phyloP scores from a whole-genome alignment of 2,797 vertebrate genomes.

The Anomalospiza imberbis region DNA sequence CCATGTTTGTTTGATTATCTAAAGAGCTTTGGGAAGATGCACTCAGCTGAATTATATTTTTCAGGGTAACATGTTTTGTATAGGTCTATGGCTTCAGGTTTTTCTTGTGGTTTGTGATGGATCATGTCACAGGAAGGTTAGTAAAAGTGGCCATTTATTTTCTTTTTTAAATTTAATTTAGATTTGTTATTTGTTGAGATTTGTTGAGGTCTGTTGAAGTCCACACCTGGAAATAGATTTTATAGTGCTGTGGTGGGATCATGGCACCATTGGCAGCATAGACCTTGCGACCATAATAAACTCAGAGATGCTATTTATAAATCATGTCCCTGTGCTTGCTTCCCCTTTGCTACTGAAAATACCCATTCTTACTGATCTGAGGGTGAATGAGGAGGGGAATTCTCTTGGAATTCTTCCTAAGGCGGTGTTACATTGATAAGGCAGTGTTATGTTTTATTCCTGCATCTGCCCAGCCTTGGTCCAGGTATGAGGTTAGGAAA shows the following conservation, averaged over 20 bases:
- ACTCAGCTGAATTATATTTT: background rate
- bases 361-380: background rate
- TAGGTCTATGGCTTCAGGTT: accelerated
- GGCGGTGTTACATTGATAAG: background rate
- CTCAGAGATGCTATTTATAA: background rate
- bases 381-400: background rate
- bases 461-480: background rate
- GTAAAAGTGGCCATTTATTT: background rate
- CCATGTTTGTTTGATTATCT: background rate
- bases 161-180: background rate
- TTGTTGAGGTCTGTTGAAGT: background rate
- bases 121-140: background rate
- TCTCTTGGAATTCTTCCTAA: background rate
- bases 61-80: accelerated
- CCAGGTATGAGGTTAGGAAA: accelerated
- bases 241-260: background rate
- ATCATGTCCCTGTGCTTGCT: background rate
- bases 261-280: background rate
- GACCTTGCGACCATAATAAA: accelerated
- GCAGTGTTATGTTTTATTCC: background rate
- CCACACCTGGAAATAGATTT: background rate
- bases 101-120: background rate
- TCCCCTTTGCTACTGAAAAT: background rate
- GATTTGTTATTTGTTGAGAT: background rate
- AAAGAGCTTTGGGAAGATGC: background rate